A percentile compares a stretch with the other conserved stretches of the same genome.
Conservation (phyloP, 2,113 vertebrate genomes). For the Lipotes vexillifer region DNA sequence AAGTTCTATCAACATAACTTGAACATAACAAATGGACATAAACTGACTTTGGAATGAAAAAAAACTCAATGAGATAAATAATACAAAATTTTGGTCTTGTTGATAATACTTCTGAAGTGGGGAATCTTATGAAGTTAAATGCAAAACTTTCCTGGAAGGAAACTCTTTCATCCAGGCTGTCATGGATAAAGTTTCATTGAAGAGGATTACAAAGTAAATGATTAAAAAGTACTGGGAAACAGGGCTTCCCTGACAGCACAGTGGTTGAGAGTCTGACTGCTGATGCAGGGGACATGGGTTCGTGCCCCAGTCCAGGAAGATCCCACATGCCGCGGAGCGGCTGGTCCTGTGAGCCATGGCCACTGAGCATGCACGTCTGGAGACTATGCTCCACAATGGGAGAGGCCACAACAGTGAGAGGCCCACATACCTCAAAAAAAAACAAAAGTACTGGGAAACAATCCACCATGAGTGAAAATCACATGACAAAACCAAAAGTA, state of each 20-base stretch:
- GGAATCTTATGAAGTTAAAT: neutral
- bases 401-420: no score
- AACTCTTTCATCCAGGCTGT: neutral
- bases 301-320: no score
- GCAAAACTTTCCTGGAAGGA: neutral
- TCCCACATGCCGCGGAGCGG: no score
- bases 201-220: neutral
- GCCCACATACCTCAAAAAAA: no score
- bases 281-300: no score
- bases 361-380: no score
- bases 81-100: neutral
- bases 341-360: no score
- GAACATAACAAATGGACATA: neutral
- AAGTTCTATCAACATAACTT: neutral
- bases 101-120: neutral
- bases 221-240: neutral
- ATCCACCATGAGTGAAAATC: neutral
- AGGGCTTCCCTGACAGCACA: no score
- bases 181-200: neutral
- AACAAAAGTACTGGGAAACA: no score
- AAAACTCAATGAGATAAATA: neutral
- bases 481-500: neutral
- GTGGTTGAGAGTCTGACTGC: no score
- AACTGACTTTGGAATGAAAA: neutral
- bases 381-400: no score